Base-by-base conservation (phyloP, 2,888 invertebrate genomes). In the Stegophylla sp. region DNA sequence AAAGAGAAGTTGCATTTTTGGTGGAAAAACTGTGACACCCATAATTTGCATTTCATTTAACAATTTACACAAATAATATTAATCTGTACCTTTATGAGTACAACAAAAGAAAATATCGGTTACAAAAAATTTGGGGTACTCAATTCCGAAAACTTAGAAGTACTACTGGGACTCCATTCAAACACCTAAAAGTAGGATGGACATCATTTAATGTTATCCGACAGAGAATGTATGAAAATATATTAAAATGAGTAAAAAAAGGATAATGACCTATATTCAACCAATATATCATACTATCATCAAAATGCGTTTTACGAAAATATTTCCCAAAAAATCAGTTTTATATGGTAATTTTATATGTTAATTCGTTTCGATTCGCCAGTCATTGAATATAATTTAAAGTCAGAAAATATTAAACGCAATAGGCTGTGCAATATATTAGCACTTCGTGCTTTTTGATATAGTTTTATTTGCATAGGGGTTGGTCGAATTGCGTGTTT, bases 401-500 rank as follows among this genome's bases (percentile, higher is more conserved):
- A 71, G 41, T 41, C 9, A 28, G 9, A 53, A 71, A 71, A 71
- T 41, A 56, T 34, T 34, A 56, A 56, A 53, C 20, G 23, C 15
- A 41, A 71, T 63, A 71, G 20, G 34, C 34, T 71, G 34, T 34
- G 3, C 67, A 17, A 13, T 53, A 41, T 15, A 34, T 53, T 53
- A 71, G 71, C 71, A 71, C 53, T 71, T 71, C 41, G 71, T 71
- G 71, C 28, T 41, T 71, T 56, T 71, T 71, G 41, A 71, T 71
- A 53, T 56, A 71, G 53, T 53, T 34, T 71, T 71, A 71, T 71
- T 71, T 71, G 53, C 34, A 41, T 17, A 71, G 34, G 53, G 53
- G 41, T 34, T 20, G 41, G 20, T 41, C 71, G 0, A 23, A 71
- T 56, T 71, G 26, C 45, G 45, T 67, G 45, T 43, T 67, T 20